These are phyloP conservation scores for Hyposoter didymator DNA, from an alignment of 2,888 invertebrate species.

Conservation along the genomic window DNA sequence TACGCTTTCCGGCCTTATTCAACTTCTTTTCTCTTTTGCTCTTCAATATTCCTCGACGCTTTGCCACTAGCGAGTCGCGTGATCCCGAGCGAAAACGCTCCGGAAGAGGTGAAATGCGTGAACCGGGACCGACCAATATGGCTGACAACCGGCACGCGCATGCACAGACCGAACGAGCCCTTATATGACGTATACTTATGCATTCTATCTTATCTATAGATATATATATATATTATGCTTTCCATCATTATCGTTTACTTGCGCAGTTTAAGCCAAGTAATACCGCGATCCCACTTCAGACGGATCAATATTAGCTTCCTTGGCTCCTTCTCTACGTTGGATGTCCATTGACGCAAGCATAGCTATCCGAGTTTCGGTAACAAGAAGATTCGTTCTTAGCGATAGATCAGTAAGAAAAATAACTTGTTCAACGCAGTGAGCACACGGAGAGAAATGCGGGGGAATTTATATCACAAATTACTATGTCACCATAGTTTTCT, in stretches of 20 bases:
- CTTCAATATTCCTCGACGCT: constrained; percentile 47
- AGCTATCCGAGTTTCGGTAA: not conserved
- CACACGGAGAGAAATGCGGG: no score
- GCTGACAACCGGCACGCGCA: constrained; percentile 67
- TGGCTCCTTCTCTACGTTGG: not conserved
- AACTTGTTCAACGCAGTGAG: no score
- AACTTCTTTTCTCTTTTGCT: not conserved
- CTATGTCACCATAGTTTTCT: no score
- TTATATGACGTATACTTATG: constrained; percentile 26
- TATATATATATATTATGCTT: not conserved
- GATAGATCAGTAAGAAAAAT: not conserved
- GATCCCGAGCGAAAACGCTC: constrained; percentile 46
- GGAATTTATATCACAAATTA: no score
- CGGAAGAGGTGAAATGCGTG: constrained; percentile 62
- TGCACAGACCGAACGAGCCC: constrained; percentile 56
- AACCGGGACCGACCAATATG: constrained; percentile 66
- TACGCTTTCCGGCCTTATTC: constrained; percentile 45
- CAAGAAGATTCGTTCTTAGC: not conserved
- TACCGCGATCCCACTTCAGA: constrained; percentile 6
- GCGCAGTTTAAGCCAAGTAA: constrained; percentile 2
- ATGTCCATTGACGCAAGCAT: not conserved
- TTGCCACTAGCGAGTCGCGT: constrained; percentile 36
- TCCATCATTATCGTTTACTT: constrained; percentile 5
- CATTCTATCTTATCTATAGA: constrained; percentile 3
- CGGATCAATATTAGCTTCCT: not conserved